A percentile compares a stretch with the other conserved stretches of the same genome.
Conservation (phyloP, 2,888 invertebrate genomes). For the Pandemis cinnamomeana region DNA sequence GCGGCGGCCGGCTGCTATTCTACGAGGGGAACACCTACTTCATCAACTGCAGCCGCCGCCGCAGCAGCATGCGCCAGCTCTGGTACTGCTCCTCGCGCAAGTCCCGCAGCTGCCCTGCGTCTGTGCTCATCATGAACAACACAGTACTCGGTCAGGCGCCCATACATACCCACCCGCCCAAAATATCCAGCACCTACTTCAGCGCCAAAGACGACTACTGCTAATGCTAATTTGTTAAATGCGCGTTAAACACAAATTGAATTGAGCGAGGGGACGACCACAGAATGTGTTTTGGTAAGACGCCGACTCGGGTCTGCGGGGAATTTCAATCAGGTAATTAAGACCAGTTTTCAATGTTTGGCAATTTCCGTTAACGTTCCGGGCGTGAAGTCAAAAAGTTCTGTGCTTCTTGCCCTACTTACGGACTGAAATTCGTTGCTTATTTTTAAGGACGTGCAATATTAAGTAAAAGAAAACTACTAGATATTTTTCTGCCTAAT, state of each 20-base stretch:
- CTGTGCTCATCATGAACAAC: constrained; percentile 62
- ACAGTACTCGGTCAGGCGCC: constrained; percentile 61
- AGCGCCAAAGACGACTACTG: constrained; percentile 31
- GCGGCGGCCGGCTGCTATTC: constrained; percentile 64
- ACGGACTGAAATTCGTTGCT: constrained; percentile 11
- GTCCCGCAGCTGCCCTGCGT: constrained; percentile 65
- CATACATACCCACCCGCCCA: constrained; percentile 67
- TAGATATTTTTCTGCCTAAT: neutral
- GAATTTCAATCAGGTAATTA: constrained; percentile 33
- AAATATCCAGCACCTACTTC: constrained; percentile 49
- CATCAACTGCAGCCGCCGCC: constrained; percentile 63
- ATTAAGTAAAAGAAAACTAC: neutral
- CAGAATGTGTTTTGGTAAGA: constrained; percentile 25
- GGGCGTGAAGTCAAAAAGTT: neutral
- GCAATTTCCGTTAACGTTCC: constrained; percentile 1
- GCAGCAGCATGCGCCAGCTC: constrained; percentile 58
- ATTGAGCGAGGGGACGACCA: constrained; percentile 19
- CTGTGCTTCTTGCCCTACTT: neutral
- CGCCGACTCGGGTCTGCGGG: constrained; percentile 16
- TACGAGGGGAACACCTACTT: constrained; percentile 69
- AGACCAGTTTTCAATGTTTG: constrained; percentile 2
- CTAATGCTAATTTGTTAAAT: constrained; percentile 26
- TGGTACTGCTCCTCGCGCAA: constrained; percentile 73
- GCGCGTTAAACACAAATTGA: constrained; percentile 25
- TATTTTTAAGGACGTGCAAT: constrained; percentile 5